phyloP scores from a whole-genome alignment of 2,797 vertebrate genomes.

The Octomys mimax region DNA sequence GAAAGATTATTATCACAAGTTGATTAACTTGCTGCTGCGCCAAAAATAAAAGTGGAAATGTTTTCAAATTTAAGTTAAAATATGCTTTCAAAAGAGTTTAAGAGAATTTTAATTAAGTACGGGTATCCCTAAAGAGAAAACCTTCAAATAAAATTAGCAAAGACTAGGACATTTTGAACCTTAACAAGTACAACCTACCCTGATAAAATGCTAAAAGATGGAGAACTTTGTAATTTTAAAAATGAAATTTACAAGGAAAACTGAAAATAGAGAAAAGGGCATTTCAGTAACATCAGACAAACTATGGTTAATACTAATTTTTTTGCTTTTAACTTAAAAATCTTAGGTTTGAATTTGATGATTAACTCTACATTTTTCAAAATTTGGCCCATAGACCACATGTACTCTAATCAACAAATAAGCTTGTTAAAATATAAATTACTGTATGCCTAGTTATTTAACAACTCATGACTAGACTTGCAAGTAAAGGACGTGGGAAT shows the following conservation, averaged over 20 bases:
- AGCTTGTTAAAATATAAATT: neutral
- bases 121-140: neutral
- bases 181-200: neutral
- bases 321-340: neutral
- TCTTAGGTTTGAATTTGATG: neutral
- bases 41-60: conserved; percentile 5
- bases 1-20: neutral
- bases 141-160: neutral
- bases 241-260: neutral
- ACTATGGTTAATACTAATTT: neutral
- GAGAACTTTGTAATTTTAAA: neutral
- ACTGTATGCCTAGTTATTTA: neutral
- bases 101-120: neutral
- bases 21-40: neutral
- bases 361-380: neutral
- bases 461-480: neutral
- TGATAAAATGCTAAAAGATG: neutral
- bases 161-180: neutral
- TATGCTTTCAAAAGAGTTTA: neutral
- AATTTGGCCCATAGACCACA: neutral
- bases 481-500: neutral
- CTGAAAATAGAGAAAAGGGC: neutral
- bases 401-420: neutral
- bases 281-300: neutral
- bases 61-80: conserved; percentile 48